Percentiles rank a stretch among this genome's conserved stretches.
phyloP scores from a whole-genome alignment of 2,113 vertebrate genomes.

The Peucedramus taeniatus region DNA sequence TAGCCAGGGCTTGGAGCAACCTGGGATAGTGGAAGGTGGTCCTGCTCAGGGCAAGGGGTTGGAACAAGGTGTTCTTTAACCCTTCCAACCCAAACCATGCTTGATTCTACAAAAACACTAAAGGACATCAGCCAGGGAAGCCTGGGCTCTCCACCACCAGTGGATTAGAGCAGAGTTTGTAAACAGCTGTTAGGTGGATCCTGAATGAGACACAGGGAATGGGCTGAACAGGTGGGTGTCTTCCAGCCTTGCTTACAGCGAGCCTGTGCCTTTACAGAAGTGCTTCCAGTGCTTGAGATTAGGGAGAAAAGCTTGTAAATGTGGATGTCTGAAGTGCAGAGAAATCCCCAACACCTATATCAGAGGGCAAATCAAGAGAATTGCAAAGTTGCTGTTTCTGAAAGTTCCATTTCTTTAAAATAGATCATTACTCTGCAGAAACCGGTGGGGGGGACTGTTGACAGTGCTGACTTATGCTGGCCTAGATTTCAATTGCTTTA shows the following conservation, averaged over 20 bases:
- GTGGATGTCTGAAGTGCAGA: background rate
- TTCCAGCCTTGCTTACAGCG: background rate
- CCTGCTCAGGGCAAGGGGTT: background rate
- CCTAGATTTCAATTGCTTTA: slow-evolving; percentile 35
- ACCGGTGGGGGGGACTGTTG: slow-evolving; percentile 28
- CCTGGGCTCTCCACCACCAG: background rate
- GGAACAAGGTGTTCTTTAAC: background rate
- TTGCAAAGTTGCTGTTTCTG: background rate
- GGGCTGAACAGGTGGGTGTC: background rate
- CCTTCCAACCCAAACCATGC: background rate
- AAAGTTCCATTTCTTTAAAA: slow-evolving; percentile 6
- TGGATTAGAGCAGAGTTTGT: background rate
- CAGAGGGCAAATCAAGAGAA: background rate
- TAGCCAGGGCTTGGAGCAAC: background rate
- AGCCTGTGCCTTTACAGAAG: background rate
- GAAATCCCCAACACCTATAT: background rate
- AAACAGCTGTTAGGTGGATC: background rate
- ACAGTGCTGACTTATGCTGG: slow-evolving; percentile 37
- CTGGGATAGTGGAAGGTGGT: background rate
- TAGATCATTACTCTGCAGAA: slow-evolving; percentile 43
- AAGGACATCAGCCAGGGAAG: background rate
- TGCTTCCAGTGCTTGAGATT: background rate
- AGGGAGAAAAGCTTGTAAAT: background rate
- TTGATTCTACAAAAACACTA: background rate
- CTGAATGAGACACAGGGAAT: background rate